Evolutionary conservation across 2,888 invertebrate genomes (phyloP), one percentile per base, ranked within the genome.

Genomic region (Schrankia costaestrigalis): DNA sequence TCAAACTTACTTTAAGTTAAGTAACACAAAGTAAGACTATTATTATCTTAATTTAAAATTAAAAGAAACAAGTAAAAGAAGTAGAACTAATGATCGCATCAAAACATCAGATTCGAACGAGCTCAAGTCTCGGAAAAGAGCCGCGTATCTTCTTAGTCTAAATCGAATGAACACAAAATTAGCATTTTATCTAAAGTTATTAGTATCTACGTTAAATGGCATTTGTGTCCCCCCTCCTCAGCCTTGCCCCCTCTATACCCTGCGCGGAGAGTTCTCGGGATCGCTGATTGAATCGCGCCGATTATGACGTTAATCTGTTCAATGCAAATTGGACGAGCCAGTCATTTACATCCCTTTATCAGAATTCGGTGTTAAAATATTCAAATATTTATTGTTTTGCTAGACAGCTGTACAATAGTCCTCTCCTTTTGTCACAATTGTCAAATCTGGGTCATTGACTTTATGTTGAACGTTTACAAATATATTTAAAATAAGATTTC

Each of bases 221-320:
- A 60, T 57, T 51, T 35, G 41, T 55, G 31, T 46, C 39, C 47
- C 53, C 51, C 45, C 47, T n/a, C n/a, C n/a, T n/a, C n/a, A n/a
- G 37, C 26, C 29, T 35, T 53, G 41, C 42, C 46, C 34, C 35
- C 34, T 41, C 41, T 43, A 51, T 54, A 57, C 55, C 54, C 56
- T 64, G 61, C 64, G 35, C 45, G 22, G 26, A 70, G 68, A 70
- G 71, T 71, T 71, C 71, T 62, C 67, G 64, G 72, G 72, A 79
- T 81, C 75, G 73, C 78, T 84, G 86, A 87, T 87, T 84, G 85
- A 85, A 84, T 85, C 83, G 76, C 71, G 66, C 71, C 79, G 86
- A 85, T 85, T 86, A 87, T 87, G 85, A 85, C 85, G 81, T 81
- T 87, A 86, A 87, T 87, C 86, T 83, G 83, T 81, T 83, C 82